Evolutionary conservation across 2,888 invertebrate species (phyloP).

Genomic region (Odontomyia ornata): DNA sequence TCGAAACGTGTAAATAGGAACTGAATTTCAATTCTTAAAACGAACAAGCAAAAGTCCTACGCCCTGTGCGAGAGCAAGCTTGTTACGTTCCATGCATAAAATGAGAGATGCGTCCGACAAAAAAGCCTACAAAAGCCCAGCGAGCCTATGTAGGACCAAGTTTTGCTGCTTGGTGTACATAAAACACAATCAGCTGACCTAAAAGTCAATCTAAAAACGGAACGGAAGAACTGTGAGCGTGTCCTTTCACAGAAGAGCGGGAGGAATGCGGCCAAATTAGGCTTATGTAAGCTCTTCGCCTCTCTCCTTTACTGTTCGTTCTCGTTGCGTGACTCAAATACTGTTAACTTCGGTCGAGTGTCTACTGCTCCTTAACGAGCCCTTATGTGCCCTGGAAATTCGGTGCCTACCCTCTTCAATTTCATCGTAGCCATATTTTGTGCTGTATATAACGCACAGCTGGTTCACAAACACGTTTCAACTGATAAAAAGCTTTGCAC

Average conservation of each 20-base stretch:
- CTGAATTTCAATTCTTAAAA: conserved; percentile 26
- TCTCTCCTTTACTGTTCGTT: background rate
- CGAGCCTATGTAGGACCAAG: background rate
- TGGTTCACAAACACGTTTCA: conserved; percentile 12
- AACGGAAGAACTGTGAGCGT: background rate
- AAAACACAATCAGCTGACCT: conserved; percentile 42
- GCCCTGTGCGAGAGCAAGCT: conserved; percentile 17
- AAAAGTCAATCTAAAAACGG: conserved; percentile 9
- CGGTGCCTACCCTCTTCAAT: background rate
- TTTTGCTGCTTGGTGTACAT: background rate
- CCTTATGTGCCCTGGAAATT: background rate
- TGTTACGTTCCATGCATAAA: background rate
- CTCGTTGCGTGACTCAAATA: background rate
- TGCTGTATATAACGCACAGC: background rate
- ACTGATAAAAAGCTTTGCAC: conserved; percentile 3
- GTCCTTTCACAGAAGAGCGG: background rate
- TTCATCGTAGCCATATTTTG: background rate
- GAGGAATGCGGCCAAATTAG: background rate
- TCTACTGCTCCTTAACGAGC: background rate
- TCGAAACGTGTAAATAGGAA: conserved; percentile 40
- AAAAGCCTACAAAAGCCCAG: conserved; percentile 5
- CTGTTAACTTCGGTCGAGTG: background rate
- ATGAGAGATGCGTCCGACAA: background rate
- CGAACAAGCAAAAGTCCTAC: conserved; percentile 33
- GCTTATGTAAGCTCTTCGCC: background rate